Base-by-base conservation (phyloP, 1,140 invertebrate genomes). In the Microplitis demolitor region DNA sequence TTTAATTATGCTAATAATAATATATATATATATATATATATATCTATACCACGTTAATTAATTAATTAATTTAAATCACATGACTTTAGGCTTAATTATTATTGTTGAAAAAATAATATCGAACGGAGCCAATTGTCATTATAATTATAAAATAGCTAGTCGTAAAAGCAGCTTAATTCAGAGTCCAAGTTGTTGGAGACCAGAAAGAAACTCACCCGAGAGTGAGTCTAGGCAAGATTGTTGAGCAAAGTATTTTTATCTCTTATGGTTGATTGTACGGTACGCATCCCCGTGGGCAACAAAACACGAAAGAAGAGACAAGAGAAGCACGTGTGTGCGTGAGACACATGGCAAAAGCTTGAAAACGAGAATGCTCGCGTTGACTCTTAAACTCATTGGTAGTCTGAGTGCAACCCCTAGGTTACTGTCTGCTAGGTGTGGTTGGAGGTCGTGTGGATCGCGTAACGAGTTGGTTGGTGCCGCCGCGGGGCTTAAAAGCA, bases 321-420 rank as follows among this genome's bases (percentile, higher is more conserved):
- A 9, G 16, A 58, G 24, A 54, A 58, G 45, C 14, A 64, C 62
- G 45, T 50, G 34, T 63, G 71, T 72, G 67, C 62, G 68, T 66
- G 66, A 56, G 37, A 69, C 62, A 64, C 62, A 50, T 34, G 35
- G 62, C 31, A 35, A 64, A 62, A 64, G 62, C 62, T 64, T 37
- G 35, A 68, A 34, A 62, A 45, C 51, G 64, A 73, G 60, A 61
- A 73, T 62, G 56, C 66, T 54, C 31, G 66, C 58, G 63, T 58
- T 51, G 64, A 60, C 71, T 72, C 53, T 66, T 37, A 8, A 45
- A 66, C 63, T 73, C 62, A 69, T 61, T 74, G 68, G 14, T 56
- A 37, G 73, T 74, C 64, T 71, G 69, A 74, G 73, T 74, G 73
- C 69, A 71, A 60, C 69, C 69, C 66, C 69, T 71, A 67, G 63